A percentile compares a stretch with the other conserved stretches of the same genome.
Conservation (phyloP, 1,140 invertebrate species). For the Habropoda laboriosa region DNA sequence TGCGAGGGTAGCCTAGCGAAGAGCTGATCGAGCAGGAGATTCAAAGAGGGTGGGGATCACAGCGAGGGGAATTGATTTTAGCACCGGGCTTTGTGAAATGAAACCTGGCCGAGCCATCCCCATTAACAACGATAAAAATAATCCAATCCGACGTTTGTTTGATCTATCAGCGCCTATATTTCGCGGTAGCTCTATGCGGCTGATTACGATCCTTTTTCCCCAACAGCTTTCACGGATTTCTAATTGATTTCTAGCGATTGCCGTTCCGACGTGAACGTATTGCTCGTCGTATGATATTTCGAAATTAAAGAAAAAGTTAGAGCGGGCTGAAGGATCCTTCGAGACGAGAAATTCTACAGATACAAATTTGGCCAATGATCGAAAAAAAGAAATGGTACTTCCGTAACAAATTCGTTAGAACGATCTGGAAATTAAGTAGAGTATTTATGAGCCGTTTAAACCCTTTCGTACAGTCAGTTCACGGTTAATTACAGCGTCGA, state of each 20-base stretch:
- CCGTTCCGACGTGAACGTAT: background rate
- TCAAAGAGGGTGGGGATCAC: constrained; percentile 33
- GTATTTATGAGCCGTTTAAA: no score
- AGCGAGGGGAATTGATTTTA: constrained; percentile 78
- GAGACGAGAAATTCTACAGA: no score
- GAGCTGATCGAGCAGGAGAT: constrained; percentile 46
- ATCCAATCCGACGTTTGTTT: constrained; percentile 80
- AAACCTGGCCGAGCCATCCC: constrained; percentile 75
- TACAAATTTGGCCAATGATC: no score
- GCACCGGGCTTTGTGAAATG: constrained; percentile 78
- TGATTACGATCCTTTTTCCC: constrained; percentile 59
- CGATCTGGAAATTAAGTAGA: no score
- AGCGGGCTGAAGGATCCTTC: no score
- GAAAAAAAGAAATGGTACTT: no score
- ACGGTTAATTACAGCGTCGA: no score
- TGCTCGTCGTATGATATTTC: background rate
- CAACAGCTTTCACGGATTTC: background rate
- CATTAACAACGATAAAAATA: constrained; percentile 81
- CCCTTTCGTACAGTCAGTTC: no score
- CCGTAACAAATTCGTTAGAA: no score
- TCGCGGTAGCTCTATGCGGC: constrained; percentile 52
- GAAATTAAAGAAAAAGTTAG: no score
- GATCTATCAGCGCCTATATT: constrained; percentile 77
- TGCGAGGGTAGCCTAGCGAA: constrained; percentile 39
- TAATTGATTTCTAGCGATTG: constrained; percentile 27